Evolutionary conservation across 2,113 vertebrate genomes (phyloP), one percentile per base, ranked within the genome.

Genomic region (Cyanistes caeruleus): DNA sequence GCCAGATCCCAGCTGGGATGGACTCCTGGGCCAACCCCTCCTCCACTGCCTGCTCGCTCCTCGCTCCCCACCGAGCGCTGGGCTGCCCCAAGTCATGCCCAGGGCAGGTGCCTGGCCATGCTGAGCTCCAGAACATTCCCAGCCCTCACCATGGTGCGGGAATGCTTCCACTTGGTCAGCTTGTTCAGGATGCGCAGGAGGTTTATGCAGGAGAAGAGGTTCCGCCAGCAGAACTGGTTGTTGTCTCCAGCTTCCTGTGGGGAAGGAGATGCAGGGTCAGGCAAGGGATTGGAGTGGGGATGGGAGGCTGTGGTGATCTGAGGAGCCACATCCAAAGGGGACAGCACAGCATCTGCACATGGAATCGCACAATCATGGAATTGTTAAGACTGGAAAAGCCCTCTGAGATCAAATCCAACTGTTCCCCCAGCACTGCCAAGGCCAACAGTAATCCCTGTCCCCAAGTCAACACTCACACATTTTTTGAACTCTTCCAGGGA

Each of bases 91-190:
- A 1, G 74, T 20, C 1, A 27, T 3, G 25, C 59, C 19, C 35
- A 44, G 68, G 1, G 16, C 53, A 44, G 64, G 46, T 5, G 11
- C 16, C 13, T 11, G n/a, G 48, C n/a, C 30, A 2, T 1, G 43
- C 43, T 51, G 59, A 65, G 69, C 35, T 37, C 72, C 44, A 5
- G 43, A 1, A 1, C 13, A 1, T 1, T 17, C 33, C 69, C 35
- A 58, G 24, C 4, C 25, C 97, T 98, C 95, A 99, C 99, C 99
- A 99, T 99, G 19, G 99, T 99, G 89, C 99, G 99, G 31, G 99
- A 99, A 89, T 99, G 99, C 69, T 99, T 99, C 99, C 99, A 99
- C 94, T 99, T 99, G 44, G 99, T 99, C 90, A 99, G 98, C 89
- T 99, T 99, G 98, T 99, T 99, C 35, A 99, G 98, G 95, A 99